Base-by-base conservation (phyloP, 2,797 vertebrate genomes). In the Siniperca scherzeri region DNA sequence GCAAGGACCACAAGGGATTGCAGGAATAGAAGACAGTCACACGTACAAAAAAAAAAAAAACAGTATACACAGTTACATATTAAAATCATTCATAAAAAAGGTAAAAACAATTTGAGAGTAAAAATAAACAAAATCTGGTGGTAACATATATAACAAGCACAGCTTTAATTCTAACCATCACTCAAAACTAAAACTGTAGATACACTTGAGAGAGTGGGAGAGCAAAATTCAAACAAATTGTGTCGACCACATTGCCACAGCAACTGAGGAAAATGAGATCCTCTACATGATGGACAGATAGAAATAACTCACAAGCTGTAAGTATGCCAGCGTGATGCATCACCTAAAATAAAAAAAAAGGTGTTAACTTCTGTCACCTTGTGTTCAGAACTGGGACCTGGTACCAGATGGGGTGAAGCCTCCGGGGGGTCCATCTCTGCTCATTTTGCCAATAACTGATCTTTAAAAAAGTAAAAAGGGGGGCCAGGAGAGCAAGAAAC, bases 321-420 rank as follows among this genome's bases (percentile, higher is more conserved):
- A 22, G 27, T 16, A 30, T 27, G 40, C 38, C 72, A 21, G 46
- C 0, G 1, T 33, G 62, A 69, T 6, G 73, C 42, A 11, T 71
- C 66, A 0, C 30, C 36, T 2, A 1, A 42, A 59, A 30, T 40
- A 8, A 67, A 36, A 10, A 10, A 67, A 38, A 65, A 62, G 55
- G 44, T 66, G 78, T 52, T 25, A 30, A n/a, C 53, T 61, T 81
- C 77, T 11, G 21, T 82, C 84, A 71, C 57, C 66, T 60, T 70
- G n/a, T 30, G 33, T 40, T 77, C 59, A 78, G 40, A 79, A 36
- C 27, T 21, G 48, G 13, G 1, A 79, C 44, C 55, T 2, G 42
- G 13, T 11, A 7, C 33, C 42, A 72, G 61, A 33, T 57, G 56
- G 62, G 11, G 19, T n/a, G 30, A 74, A 40, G 16, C 46, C 16